Conservation (phyloP, 2,888 invertebrate species). For the Cartodere bifasciata region DNA sequence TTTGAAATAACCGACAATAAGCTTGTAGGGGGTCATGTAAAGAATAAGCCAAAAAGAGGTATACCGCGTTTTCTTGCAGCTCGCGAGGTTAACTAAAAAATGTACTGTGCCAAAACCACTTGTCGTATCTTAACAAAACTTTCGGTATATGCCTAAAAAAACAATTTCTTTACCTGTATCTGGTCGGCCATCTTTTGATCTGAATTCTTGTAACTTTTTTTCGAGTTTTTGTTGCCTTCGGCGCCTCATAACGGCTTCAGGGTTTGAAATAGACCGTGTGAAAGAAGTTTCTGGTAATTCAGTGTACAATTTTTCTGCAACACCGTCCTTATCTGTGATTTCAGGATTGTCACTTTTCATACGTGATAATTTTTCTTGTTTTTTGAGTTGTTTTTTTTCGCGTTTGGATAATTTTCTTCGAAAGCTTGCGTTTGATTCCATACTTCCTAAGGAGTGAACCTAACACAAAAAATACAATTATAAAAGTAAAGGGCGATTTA, state of each 20-base stretch:
- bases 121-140: no score
- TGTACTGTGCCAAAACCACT: no score
- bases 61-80: no score
- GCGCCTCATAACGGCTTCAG: slow-evolving; percentile 97
- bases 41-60: no score
- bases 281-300: slow-evolving; percentile 97
- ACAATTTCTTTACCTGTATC: slow-evolving; percentile 55
- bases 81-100: no score
- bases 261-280: slow-evolving; percentile 97
- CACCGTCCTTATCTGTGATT: slow-evolving; percentile 57
- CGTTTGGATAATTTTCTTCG: slow-evolving; percentile 91
- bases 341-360: slow-evolving; percentile 53
- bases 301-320: slow-evolving; percentile 85
- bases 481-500: no score
- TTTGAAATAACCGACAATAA: no score
- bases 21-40: no score
- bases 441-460: slow-evolving; percentile 53
- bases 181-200: slow-evolving; percentile 88
- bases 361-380: slow-evolving; percentile 77
- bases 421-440: slow-evolving; percentile 71
- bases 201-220: slow-evolving; percentile 78
- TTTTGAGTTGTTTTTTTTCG: slow-evolving; percentile 95
- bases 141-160: no score
- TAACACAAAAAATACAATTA: no score
- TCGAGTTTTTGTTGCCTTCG: slow-evolving; percentile 93